Percentiles rank a stretch among this genome's conserved stretches.
phyloP scores from a whole-genome alignment of 2,888 invertebrate genomes.

The Acleris laterana region DNA sequence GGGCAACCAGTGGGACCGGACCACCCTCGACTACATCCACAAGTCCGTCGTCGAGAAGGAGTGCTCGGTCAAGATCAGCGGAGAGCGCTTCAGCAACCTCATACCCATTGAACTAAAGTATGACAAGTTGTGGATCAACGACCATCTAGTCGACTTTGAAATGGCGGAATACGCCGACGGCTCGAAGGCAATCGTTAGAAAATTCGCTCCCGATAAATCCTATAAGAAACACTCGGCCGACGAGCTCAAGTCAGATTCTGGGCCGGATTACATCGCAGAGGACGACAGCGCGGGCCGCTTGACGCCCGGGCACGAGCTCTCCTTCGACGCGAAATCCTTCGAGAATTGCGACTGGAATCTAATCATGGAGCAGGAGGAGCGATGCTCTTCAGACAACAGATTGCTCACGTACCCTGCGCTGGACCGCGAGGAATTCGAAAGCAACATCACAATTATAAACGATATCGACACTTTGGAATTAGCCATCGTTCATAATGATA shows the following conservation, averaged over 20 bases:
- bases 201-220: constrained; percentile 48
- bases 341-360: constrained; percentile 63
- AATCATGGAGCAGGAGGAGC: constrained; percentile 59
- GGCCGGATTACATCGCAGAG: constrained; percentile 67
- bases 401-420: constrained; percentile 51
- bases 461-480: constrained; percentile 61
- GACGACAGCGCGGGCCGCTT: constrained; percentile 46
- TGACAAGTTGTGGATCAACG: constrained; percentile 72
- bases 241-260: constrained; percentile 53
- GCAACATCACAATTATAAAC: constrained; percentile 65
- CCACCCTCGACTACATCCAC: constrained; percentile 86
- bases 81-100: constrained; percentile 59
- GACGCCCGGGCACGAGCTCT: constrained; percentile 47
- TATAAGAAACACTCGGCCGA: constrained; percentile 33
- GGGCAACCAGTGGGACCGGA: constrained; percentile 71
- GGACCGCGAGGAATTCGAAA: constrained; percentile 55
- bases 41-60: constrained; percentile 83
- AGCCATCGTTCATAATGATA: constrained; percentile 64
- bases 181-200: constrained; percentile 57
- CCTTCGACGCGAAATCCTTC: constrained; percentile 49
- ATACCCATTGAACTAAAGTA: constrained; percentile 67
- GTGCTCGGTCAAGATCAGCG: constrained; percentile 76
- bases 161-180: constrained; percentile 69
- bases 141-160: constrained; percentile 75
- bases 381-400: constrained; percentile 45